Evolutionary conservation across 2,888 invertebrate species (phyloP).

Genomic region (Yponomeuta malinellus): DNA sequence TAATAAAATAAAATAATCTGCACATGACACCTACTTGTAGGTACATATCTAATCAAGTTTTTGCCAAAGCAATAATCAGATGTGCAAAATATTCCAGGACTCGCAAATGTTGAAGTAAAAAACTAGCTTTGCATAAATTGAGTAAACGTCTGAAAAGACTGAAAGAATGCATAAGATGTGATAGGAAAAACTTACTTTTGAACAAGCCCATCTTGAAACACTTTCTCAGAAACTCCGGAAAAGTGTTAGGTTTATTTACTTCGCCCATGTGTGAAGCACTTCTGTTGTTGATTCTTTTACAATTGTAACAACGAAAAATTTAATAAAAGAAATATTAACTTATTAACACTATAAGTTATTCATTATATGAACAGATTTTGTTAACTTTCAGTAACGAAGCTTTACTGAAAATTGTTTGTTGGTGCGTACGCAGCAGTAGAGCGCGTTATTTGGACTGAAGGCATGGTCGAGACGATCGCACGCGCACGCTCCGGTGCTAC

Average conservation of each 20-base stretch:
- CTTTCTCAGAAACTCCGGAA: constrained; percentile 64
- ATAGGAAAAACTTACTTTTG: constrained; percentile 53
- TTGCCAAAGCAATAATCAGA: no score
- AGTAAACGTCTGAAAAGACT: not conserved
- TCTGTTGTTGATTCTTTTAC: not conserved
- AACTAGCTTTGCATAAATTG: no score
- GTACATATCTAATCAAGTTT: no score
- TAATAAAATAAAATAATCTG: not conserved
- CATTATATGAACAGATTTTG: constrained; percentile 2
- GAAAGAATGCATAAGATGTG: not conserved
- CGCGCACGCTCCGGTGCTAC: constrained; percentile 24
- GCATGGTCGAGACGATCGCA: constrained; percentile 30
- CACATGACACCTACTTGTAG: not conserved
- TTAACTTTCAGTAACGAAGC: not conserved
- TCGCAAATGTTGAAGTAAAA: no score
- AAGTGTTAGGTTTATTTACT: constrained; percentile 42
- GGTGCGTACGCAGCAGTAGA: constrained; percentile 9
- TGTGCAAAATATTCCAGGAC: no score
- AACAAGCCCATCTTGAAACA: constrained; percentile 71
- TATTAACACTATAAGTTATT: not conserved
- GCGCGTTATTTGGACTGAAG: constrained; percentile 42
- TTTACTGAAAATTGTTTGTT: constrained; percentile 5
- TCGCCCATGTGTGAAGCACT: constrained; percentile 44
- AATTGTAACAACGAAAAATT: not conserved
- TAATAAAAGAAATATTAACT: not conserved